phyloP scores from a whole-genome alignment of 1,140 invertebrate genomes.

The Drusus annulatus region DNA sequence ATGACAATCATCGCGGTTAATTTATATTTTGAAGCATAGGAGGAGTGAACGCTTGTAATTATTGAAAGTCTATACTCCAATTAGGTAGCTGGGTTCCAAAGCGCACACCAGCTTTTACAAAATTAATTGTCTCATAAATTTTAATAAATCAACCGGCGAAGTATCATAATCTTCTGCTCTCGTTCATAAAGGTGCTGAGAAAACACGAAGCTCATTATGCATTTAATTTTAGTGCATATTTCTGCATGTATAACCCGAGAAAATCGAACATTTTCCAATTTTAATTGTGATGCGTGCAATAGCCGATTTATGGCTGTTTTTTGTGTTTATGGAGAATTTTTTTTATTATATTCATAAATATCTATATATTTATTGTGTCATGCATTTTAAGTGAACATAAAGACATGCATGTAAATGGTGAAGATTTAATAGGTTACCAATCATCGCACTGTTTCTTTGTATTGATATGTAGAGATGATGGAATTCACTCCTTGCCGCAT shows the following conservation, averaged over 20 bases:
- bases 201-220: neutral
- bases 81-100: slow-evolving; percentile 1
- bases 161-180: neutral
- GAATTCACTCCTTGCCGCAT: too few relatives aligned
- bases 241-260: too few relatives aligned
- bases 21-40: slow-evolving; percentile 6
- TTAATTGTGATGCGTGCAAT: neutral
- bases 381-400: too few relatives aligned
- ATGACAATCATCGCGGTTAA: slow-evolving; percentile 11
- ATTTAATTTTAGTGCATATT: too few relatives aligned
- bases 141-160: neutral
- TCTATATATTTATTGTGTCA: too few relatives aligned
- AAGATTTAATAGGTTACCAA: too few relatives aligned
- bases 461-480: too few relatives aligned
- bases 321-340: too few relatives aligned
- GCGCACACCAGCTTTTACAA: neutral
- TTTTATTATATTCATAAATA: too few relatives aligned
- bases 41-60: neutral
- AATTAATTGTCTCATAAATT: slow-evolving; percentile 21
- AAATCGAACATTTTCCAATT: neutral
- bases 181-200: neutral
- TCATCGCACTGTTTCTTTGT: too few relatives aligned
- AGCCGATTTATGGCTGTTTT: neutral
- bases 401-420: too few relatives aligned
- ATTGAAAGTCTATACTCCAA: slow-evolving; percentile 13